Evolutionary conservation across 2,113 vertebrate species (phyloP).

Genomic region (Scalopus aquaticus): DNA sequence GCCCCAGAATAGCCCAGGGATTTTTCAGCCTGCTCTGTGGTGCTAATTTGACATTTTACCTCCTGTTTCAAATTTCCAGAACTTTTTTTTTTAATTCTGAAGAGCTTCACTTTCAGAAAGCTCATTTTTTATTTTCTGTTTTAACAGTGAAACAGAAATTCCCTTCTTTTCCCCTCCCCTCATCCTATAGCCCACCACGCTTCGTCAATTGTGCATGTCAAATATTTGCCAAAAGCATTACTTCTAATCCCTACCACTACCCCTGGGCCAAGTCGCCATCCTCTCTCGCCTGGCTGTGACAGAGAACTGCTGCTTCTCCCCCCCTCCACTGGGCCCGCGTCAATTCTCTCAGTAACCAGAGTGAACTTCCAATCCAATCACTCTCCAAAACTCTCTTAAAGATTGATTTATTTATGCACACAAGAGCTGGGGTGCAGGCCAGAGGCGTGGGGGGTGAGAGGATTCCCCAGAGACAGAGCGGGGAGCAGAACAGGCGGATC

Average conservation of each 20-base stretch:
- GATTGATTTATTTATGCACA: no score
- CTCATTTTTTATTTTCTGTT: neutral
- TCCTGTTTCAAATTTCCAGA: neutral
- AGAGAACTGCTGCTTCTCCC: neutral
- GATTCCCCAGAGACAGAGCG: no score
- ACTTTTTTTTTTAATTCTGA: neutral
- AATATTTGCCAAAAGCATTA: neutral
- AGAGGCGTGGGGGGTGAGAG: no score
- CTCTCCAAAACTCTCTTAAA: no score
- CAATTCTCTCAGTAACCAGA: neutral
- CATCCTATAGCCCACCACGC: neutral
- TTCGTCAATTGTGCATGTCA: neutral
- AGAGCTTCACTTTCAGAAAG: neutral
- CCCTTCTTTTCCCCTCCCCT: neutral
- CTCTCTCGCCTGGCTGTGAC: neutral
- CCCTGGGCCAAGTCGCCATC: accelerated
- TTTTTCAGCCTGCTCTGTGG: neutral
- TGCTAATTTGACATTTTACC: neutral
- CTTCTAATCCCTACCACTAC: neutral
- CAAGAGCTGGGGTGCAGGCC: no score
- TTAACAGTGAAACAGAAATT: neutral
- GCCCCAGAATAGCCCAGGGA: neutral
- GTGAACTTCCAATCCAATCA: neutral
- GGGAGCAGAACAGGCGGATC: no score
- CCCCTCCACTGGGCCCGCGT: neutral